A percentile compares a stretch with the other conserved stretches of the same genome.
Conservation (phyloP, 2,888 invertebrate genomes). For the Nomada hirtipes region DNA sequence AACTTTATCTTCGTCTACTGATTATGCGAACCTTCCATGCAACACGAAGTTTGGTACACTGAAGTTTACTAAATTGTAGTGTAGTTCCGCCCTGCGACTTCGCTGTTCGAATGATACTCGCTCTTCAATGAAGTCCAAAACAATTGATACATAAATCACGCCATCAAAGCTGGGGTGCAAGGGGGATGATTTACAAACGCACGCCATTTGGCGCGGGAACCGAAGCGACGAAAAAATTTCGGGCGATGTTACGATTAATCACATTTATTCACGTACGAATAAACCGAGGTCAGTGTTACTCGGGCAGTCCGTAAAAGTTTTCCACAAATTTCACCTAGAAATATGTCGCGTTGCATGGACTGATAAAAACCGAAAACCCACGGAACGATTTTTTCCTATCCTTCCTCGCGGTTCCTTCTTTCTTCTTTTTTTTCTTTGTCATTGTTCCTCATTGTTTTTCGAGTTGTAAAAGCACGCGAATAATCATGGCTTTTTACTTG, state of each 20-base stretch:
- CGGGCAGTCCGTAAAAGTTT: constrained; percentile 25
- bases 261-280: constrained; percentile 45
- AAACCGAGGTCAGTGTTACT: constrained; percentile 46
- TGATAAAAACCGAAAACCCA: background rate
- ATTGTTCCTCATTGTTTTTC: background rate
- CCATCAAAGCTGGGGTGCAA: constrained; percentile 16
- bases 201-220: constrained; percentile 30
- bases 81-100: constrained; percentile 7
- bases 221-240: constrained; percentile 35
- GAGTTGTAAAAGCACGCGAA: background rate
- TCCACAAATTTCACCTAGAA: constrained; percentile 16
- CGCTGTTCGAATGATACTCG: constrained; percentile 32
- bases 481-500: constrained; percentile 28
- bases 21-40: too few species aligned
- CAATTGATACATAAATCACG: constrained; percentile 58
- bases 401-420: background rate
- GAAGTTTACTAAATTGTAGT: constrained; percentile 9
- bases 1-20: too few species aligned
- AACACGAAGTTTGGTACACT: background rate
- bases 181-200: constrained; percentile 44
- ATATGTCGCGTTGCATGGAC: constrained; percentile 1
- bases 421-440: background rate
- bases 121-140: constrained; percentile 42
- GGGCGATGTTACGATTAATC: constrained; percentile 47
- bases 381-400: background rate